Percentiles rank a stretch among this genome's conserved stretches.
Conservation (phyloP, 2,113 vertebrate genomes). For the Litocranius walleri region DNA sequence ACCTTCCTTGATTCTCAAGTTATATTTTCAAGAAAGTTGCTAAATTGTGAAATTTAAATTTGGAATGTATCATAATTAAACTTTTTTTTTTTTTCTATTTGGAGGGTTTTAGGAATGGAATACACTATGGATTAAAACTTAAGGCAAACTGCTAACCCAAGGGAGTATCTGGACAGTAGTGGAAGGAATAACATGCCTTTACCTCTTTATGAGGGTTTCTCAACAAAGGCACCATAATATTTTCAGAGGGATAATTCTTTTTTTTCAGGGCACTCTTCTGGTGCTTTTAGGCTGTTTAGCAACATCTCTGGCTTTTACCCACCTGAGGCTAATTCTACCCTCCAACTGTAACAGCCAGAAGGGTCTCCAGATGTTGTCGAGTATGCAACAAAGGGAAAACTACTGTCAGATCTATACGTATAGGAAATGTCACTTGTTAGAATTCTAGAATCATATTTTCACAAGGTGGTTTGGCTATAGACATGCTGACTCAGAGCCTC, state of each 20-base stretch:
- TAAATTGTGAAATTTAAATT: conserved; percentile 1
- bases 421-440: background rate
- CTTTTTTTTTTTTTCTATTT: background rate
- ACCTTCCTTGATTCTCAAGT: background rate
- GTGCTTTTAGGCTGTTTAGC: background rate
- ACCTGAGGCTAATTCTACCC: background rate
- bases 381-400: background rate
- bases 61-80: background rate
- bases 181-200: background rate
- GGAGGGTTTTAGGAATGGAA: background rate
- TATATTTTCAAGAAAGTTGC: background rate
- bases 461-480: background rate
- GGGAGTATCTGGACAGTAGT: background rate
- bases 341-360: background rate
- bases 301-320: background rate
- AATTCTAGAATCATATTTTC: background rate
- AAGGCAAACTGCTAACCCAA: background rate
- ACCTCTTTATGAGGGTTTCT: background rate
- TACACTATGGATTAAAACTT: background rate
- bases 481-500: background rate
- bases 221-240: background rate
- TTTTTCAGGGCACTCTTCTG: background rate
- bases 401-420: accelerated
- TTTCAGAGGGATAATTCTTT: background rate
- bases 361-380: background rate